Conservation (phyloP, 2,888 invertebrate species). For the Lucinisca nassula region DNA sequence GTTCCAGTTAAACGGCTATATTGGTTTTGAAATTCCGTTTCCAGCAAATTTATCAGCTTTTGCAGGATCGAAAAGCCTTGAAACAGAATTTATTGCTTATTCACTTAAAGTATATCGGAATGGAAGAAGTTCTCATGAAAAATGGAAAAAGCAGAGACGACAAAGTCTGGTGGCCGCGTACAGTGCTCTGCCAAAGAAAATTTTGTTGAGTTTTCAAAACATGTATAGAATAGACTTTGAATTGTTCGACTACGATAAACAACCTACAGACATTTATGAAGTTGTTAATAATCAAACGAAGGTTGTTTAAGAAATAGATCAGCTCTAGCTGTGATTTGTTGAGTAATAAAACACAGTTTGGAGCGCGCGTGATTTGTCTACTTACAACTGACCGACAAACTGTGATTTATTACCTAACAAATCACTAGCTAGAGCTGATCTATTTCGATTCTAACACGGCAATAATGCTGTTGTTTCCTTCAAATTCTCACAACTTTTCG, state of each 20-base stretch:
- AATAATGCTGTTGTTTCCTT: too few species aligned
- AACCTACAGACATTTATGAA: neutral
- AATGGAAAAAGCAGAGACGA: slow-evolving; percentile 25
- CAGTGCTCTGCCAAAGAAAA: slow-evolving; percentile 24
- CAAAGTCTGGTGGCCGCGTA: slow-evolving; percentile 59
- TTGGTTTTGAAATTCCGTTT: neutral
- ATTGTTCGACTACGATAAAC: slow-evolving; percentile 58
- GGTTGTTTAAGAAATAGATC: too few species aligned
- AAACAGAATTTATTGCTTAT: neutral
- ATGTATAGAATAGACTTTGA: slow-evolving; percentile 65
- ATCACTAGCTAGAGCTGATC: too few species aligned
- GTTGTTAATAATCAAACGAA: too few species aligned
- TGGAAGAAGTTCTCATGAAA: neutral
- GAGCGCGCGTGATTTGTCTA: too few species aligned
- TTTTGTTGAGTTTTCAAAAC: slow-evolving; percentile 37
- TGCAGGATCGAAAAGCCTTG: neutral
- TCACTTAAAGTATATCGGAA: neutral
- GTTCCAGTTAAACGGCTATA: slow-evolving; percentile 70
- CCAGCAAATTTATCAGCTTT: neutral
- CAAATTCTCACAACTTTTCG: too few species aligned
- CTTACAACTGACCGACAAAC: too few species aligned
- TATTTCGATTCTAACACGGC: too few species aligned
- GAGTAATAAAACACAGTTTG: too few species aligned
- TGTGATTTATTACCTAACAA: too few species aligned
- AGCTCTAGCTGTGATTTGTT: too few species aligned